phyloP scores from a whole-genome alignment of 2,113 vertebrate species.

The Centropristis striata region DNA sequence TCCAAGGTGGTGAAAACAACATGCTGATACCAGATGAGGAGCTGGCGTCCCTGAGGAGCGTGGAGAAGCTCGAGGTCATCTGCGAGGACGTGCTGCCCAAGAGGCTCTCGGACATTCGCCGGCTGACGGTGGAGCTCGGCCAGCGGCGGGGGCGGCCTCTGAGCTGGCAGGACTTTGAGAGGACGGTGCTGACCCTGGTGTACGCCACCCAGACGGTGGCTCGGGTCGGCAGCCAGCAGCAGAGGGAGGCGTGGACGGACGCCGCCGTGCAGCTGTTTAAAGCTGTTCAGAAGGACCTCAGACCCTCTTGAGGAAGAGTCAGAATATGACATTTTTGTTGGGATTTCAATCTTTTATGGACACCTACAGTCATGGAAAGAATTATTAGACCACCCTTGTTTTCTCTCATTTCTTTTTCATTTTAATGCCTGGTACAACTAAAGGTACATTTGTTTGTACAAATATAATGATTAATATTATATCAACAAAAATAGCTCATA shows the following conservation, averaged over 20 bases:
- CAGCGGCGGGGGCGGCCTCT: slow-evolving; percentile 76
- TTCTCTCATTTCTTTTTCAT: too few relatives aligned
- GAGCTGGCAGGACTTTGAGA: slow-evolving; percentile 92
- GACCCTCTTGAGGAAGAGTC: slow-evolving; percentile 49
- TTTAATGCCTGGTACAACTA: too few relatives aligned
- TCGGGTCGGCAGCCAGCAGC: slow-evolving; percentile 77
- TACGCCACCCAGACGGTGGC: slow-evolving; percentile 87
- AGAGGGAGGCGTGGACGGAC: slow-evolving; percentile 89
- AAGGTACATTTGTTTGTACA: too few relatives aligned
- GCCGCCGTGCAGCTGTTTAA: slow-evolving; percentile 87
- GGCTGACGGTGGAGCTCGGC: slow-evolving; percentile 85
- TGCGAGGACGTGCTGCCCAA: slow-evolving; percentile 93
- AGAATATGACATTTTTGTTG: background rate
- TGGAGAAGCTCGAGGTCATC: slow-evolving; percentile 86
- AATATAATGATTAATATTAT: too few relatives aligned
- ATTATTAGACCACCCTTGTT: too few relatives aligned
- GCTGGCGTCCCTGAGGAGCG: slow-evolving; percentile 89
- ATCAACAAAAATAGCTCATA: too few relatives aligned
- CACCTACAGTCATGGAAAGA: too few relatives aligned
- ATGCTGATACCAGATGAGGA: slow-evolving; percentile 91
- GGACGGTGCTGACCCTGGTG: slow-evolving; percentile 92
- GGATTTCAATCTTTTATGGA: background rate
- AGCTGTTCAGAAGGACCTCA: slow-evolving; percentile 89
- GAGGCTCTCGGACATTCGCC: slow-evolving; percentile 88
- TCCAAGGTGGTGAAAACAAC: slow-evolving; percentile 76